Evolutionary conservation across 2,888 invertebrate species (phyloP), one percentile per base, ranked within the genome.

Genomic region (Blastobasis adustella): DNA sequence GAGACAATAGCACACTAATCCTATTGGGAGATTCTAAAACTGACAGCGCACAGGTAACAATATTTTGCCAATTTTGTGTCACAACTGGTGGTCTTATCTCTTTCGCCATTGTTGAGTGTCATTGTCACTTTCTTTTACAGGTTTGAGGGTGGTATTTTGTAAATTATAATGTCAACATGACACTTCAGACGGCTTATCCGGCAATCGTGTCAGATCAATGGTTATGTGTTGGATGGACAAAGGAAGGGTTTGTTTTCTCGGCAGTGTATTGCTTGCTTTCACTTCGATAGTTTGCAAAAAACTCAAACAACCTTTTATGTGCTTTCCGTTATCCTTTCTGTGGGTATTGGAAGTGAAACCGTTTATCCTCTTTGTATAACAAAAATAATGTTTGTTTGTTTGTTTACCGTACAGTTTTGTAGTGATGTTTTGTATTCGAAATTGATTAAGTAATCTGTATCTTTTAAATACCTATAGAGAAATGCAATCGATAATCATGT

Each of bases 21-120:
- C 67, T 49, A 53, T 60, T 23, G 23, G 23, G 23, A 23, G 50
- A 47, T 47, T 49, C 44, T 45, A 42, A 50, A 23, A 49, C 41
- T 64, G 63, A 66, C 73, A 75, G 76, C 74, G 79, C 79, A 76
- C 62, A 66, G 67, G 63, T 74, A 72, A 78, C 10, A 86, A 88
- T 87, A 86, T 87, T 87, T 85, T 83, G 87, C 71, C 78, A 82
- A 86, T 76, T 77, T 72, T 65, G 53, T 72, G 76, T 76, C 82
- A 77, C 80, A 74, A 79, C 63, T 79, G 84, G 83, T 82, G 86
- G 87, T 84, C 82, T 79, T 65, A 79, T 74, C 70, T 51, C 48
- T 49, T 55, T 55, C 58, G 57, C 58, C 59, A 59, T 74, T 74
- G 71, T 69, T 63, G 54, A 57, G 60, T 63, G 59, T 59, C 50